Base-by-base conservation (phyloP, 2,888 invertebrate genomes). In the Parnassius mnemosyne region DNA sequence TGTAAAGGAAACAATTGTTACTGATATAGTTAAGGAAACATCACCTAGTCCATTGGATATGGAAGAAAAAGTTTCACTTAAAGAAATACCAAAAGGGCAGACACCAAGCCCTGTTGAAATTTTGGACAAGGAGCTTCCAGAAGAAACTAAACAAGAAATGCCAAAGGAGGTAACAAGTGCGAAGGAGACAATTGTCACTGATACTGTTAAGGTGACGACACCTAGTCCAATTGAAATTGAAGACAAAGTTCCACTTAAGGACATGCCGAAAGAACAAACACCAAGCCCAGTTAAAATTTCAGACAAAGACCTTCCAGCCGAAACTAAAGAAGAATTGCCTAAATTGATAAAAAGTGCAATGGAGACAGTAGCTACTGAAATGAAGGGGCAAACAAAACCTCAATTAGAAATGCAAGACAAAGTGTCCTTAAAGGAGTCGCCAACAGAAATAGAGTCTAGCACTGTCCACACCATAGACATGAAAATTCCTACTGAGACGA, bases 91-190 rank as follows among this genome's bases (percentile, higher is more conserved):
- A 1, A 65, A 65, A 2, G 66, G 70, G 0, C 70, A 66, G n/a
- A 44, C 41, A 7, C 57, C 61, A 0, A 72, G 66, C 34, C 65
- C 63, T 5, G 61, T 60, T 0, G 65, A 68, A 16, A 16, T 53
- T 1, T 16, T 34, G 1, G 59, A 66, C 7, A 65, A 65, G 12
- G 49, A 34, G 13, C 50, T 34, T 12, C 9, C 41, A 10, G n/a
- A 10, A 10, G 9, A 25, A 13, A 46, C n/a, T 1, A 25, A 59
- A 12, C 44, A 53, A 44, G 12, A 49, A 11, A 60, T 53, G 13
- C 13, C 47, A 10, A 44, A 51, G 20, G 20, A 43, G 25, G 25
- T 25, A 0, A 25, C 25, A 25, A 25, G 3, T 7, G 25, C 3
- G 5, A 0, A 3, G 25, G 25, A 25, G 25, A 25, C 3, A 25